Evolutionary conservation across 2,113 vertebrate genomes (phyloP), one percentile per base, ranked within the genome.

Genomic region (Hydrochoerus hydrochaeris): DNA sequence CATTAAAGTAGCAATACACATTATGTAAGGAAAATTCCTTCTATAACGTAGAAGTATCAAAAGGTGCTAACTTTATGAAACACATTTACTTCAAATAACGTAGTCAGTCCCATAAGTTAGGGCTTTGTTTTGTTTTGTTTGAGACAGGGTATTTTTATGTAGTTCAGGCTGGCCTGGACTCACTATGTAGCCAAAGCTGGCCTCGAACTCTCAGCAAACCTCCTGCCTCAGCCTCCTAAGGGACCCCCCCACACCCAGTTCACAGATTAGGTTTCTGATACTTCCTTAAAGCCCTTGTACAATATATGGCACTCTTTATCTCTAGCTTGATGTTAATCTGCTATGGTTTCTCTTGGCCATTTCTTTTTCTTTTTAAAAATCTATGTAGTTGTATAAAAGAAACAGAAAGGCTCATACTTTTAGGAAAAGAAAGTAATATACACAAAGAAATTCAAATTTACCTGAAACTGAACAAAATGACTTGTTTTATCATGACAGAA

Each of bases 351-450:
- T 54, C 60, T 41, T 5, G n/a, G 2, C 0, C 16, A 5, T 22
- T 69, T 65, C 60, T 67, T 71, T 84, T 86, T 88, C 80, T 88
- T 91, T 65, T 73, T 83, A 75, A 57, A 89, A 52, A 69, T 41
- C 41, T 82, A 6, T 38, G 7, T 22, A 71, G 30, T 38, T 26
- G 46, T 81, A 35, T n/a, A 92, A 88, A 12, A 88, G 65, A 94
- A 93, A 90, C 28, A 78, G 62, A 38, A 94, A 84, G 28, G 22
- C 41, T 67, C 10, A 1, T 67, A 46, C 38, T 95, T 88, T 88
- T 44, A 84, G 62, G 1, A 28, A 89, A 69, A 97, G 80, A 89
- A 92, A 95, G 54, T 44, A 94, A 85, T 44, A 93, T 52, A 91
- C 12, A 87, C 30, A 67, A 83, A 93, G 17, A 96, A 88, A 81